Base-by-base conservation (phyloP, 1,140 invertebrate species). In the Aphis gossypii region DNA sequence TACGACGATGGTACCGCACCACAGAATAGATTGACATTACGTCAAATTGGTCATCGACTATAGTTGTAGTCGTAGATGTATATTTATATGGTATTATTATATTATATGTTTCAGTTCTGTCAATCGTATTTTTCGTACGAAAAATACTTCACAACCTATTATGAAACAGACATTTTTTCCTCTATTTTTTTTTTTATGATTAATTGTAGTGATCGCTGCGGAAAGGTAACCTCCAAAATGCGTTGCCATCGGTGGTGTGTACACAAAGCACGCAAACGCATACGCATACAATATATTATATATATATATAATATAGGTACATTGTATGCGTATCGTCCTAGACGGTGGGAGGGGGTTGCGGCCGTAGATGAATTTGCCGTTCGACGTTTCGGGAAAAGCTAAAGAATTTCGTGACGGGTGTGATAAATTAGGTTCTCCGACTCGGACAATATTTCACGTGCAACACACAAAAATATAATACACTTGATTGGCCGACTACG, bases 381-480 rank as follows among this genome's bases (percentile, higher is more conserved):
- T 90, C 54, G 89, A 90, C 90, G 56, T 68, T 91, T 91, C 41
- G 41, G 41, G 21, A 91, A 91, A 68, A 91, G 90, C 90, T 76
- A 68, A 91, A 91, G 54, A 91, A 91, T 91, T 91, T 41, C 90
- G 54, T 91, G 90, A 91, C 90, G 90, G 90, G 90, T 76, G 90
- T 91, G 35, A 91, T 91, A 91, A 91, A 91, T 91, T 91, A 91
- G 90, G 56, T 68, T 68, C 30, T 90, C 21, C 56, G 38, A 91
- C 68, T 91, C 41, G 90, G 90, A 68, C 90, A 89, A 89, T 89
- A 89, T 89, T 89, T 89, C 87, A 89, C 87, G 48, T 54, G 46
- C 86, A 48, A 88, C 86, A n/a, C 46, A 88, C 86, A 35, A 88
- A 68, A 88, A 88, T 88, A 88, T 88, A 88, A 88, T 88, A 88